phyloP scores from a whole-genome alignment of 2,113 vertebrate genomes.

The Poicephalus gulielmi region DNA sequence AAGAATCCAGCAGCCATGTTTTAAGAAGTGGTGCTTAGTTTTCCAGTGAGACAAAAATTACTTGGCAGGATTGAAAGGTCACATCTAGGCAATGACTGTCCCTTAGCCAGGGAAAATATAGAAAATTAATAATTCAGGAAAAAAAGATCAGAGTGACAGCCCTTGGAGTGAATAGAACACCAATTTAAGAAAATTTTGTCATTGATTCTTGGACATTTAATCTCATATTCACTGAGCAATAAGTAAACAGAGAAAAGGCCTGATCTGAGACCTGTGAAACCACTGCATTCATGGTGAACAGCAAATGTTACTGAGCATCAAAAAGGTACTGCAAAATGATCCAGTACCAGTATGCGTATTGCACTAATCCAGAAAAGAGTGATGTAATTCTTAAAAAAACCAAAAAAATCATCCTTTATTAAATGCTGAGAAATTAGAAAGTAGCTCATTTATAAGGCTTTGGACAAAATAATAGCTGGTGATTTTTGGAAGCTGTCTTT shows the following conservation, averaged over 20 bases:
- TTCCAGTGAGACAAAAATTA: not conserved
- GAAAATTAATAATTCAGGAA: not conserved
- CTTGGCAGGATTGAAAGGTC: not conserved
- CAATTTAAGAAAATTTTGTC: not conserved
- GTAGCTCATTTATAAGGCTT: not conserved
- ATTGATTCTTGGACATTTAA: not conserved
- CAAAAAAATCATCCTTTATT: not conserved
- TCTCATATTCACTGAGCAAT: not conserved
- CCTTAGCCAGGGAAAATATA: not conserved
- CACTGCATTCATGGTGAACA: not conserved
- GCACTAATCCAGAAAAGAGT: not conserved
- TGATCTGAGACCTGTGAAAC: not conserved
- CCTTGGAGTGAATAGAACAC: not conserved
- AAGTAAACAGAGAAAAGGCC: not conserved
- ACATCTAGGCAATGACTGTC: not conserved
- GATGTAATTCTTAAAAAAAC: rapidly evolving
- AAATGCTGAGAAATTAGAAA: not conserved
- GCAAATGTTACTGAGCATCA: not conserved
- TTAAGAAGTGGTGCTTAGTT: not conserved
- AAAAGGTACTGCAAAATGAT: not conserved
- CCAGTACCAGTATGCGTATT: not conserved
- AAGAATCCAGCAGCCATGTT: not conserved
- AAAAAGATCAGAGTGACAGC: not conserved
- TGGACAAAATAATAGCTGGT: not conserved
- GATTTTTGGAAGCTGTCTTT: not conserved